A percentile compares a stretch with the other conserved stretches of the same genome.
Evolutionary conservation across 2,888 invertebrate genomes (phyloP).

Genomic region (Chouioia cunea): DNA sequence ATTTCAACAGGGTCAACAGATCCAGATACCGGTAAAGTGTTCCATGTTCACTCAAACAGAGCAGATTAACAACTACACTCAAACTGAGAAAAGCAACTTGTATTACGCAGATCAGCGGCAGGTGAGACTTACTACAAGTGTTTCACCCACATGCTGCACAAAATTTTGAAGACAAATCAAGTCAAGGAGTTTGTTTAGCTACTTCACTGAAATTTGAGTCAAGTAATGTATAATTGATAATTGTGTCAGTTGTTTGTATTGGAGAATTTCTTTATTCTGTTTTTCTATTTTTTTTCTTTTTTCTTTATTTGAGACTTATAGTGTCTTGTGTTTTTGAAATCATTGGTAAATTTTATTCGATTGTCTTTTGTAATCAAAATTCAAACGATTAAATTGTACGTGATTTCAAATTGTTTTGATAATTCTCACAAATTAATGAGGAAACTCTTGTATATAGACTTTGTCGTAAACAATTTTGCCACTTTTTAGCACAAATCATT

Average conservation of each 20-base stretch:
- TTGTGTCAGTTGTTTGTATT: conserved; percentile 30
- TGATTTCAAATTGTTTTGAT: no score
- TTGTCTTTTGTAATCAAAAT: background rate
- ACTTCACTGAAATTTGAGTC: conserved; percentile 44
- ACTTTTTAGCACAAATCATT: no score
- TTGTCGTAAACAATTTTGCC: no score
- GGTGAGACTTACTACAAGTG: conserved; percentile 49
- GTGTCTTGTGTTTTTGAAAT: conserved; percentile 10
- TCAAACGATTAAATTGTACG: no score
- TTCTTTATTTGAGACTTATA: conserved; percentile 6
- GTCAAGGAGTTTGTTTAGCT: conserved; percentile 36
- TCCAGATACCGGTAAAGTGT: conserved; percentile 62
- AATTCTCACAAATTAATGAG: no score
- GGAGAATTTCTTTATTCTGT: conserved; percentile 24
- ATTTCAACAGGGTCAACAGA: conserved; percentile 55
- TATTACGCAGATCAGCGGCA: conserved; percentile 64
- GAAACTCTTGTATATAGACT: no score
- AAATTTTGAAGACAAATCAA: conserved; percentile 43
- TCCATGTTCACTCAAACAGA: conserved; percentile 67
- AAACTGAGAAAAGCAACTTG: conserved; percentile 64
- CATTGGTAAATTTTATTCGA: conserved; percentile 8
- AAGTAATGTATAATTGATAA: conserved; percentile 45
- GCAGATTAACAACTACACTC: conserved; percentile 63
- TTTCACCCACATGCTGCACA: conserved; percentile 44
- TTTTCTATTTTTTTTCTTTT: conserved; percentile 7